Conservation (phyloP, 2,113 vertebrate genomes). For the Abramis brama region DNA sequence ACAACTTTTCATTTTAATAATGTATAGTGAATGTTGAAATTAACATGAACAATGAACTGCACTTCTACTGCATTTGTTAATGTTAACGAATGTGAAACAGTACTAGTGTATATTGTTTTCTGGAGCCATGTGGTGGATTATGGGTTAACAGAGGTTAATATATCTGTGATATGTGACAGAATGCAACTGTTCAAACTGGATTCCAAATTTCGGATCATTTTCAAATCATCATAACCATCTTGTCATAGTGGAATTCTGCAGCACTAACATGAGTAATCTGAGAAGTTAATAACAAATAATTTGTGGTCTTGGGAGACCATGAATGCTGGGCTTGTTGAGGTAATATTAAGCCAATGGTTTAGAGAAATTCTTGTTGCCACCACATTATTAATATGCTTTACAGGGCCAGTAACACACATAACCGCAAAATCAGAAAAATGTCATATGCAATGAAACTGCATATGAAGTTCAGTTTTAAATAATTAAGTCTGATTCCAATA, state of each 20-base stretch:
- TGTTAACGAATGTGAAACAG: background rate
- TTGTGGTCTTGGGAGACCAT: background rate
- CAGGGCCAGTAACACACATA: background rate
- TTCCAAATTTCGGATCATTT: background rate
- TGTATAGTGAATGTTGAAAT: too few species aligned
- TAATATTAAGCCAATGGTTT: background rate
- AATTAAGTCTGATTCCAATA: background rate
- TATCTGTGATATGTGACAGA: background rate
- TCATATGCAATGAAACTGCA: background rate
- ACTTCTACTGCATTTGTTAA: too few species aligned
- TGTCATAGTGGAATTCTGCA: background rate
- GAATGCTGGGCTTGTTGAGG: background rate
- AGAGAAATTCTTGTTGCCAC: background rate
- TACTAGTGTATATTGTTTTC: background rate
- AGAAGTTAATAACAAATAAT: background rate
- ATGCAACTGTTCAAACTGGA: background rate
- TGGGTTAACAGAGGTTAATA: background rate
- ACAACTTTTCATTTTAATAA: too few species aligned
- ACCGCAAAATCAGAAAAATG: background rate
- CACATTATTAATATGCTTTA: slow-evolving; percentile 1
- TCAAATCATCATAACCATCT: slow-evolving; percentile 19
- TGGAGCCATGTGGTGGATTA: background rate
- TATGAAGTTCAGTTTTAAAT: background rate
- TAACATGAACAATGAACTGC: too few species aligned
- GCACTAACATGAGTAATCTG: background rate